Evolutionary conservation across 2,797 vertebrate genomes (phyloP).

Genomic region (Melanotaenia boesemani): DNA sequence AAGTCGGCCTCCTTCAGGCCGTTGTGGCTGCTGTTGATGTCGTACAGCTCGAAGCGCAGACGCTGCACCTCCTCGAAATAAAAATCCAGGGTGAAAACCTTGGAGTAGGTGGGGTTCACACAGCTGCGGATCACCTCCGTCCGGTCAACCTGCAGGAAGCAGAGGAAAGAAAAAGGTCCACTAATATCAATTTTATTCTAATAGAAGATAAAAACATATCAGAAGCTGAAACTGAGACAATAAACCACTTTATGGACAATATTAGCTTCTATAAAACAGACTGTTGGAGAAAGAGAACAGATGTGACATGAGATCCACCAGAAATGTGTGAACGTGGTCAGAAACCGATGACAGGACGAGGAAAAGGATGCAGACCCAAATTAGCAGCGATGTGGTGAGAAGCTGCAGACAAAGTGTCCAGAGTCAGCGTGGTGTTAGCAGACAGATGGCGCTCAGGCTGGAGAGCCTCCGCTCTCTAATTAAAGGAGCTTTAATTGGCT

Average conservation of each 20-base stretch:
- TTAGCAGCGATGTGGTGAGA: background rate
- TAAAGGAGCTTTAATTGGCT: slow-evolving; percentile 19
- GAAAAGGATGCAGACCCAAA: too few relatives aligned
- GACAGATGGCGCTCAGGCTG: slow-evolving; percentile 45
- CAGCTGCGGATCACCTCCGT: slow-evolving; percentile 95
- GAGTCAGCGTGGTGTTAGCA: background rate
- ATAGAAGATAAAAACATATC: too few relatives aligned
- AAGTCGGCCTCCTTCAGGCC: slow-evolving; percentile 92
- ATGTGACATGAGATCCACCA: too few relatives aligned
- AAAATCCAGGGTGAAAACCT: slow-evolving; percentile 95
- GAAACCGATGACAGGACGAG: too few relatives aligned
- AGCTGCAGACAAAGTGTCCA: background rate
- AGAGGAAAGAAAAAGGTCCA: too few relatives aligned
- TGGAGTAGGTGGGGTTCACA: slow-evolving; percentile 93
- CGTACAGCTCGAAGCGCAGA: slow-evolving; percentile 91
- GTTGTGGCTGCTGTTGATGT: slow-evolving; percentile 92
- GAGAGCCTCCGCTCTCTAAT: slow-evolving; percentile 12
- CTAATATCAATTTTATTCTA: too few relatives aligned
- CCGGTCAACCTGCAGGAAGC: slow-evolving; percentile 89
- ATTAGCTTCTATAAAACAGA: too few relatives aligned
- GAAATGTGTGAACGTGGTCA: too few relatives aligned
- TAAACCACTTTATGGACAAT: too few relatives aligned
- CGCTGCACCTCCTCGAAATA: slow-evolving; percentile 98
- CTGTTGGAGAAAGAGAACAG: too few relatives aligned
- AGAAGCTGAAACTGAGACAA: too few relatives aligned